Percentiles rank a stretch among this genome's conserved stretches.
Conservation (phyloP, 2,797 vertebrate genomes). For the Hydrolagus colliei region DNA sequence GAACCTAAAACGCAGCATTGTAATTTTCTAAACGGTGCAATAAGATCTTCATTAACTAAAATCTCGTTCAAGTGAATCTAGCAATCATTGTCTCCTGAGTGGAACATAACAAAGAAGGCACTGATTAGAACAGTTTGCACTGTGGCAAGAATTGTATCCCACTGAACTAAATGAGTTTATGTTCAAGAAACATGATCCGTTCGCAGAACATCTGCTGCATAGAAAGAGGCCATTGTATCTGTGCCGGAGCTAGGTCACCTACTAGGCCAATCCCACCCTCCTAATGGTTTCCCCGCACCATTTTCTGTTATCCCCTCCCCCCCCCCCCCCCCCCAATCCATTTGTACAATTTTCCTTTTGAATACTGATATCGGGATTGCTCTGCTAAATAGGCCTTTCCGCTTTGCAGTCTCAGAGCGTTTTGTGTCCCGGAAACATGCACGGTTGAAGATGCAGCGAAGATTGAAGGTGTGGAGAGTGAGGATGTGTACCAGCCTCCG, state of each 20-base stretch:
- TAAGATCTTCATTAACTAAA: background rate
- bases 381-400: background rate
- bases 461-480: constrained; percentile 50
- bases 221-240: constrained; percentile 9
- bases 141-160: background rate
- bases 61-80: background rate
- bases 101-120: background rate
- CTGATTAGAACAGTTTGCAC: background rate
- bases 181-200: too few species aligned
- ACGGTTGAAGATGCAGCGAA: constrained; percentile 45
- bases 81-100: background rate
- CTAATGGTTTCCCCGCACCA: constrained; percentile 34
- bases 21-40: background rate
- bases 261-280: constrained; percentile 34
- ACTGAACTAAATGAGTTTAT: background rate
- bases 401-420: constrained; percentile 62
- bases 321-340: constrained; percentile 38
- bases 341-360: background rate
- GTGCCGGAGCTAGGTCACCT: constrained; percentile 9
- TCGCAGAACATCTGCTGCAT: too few species aligned
- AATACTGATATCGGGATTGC: background rate
- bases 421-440: constrained; percentile 57
- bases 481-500: constrained; percentile 69
- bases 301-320: constrained; percentile 34
- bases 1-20: background rate